phyloP scores from a whole-genome alignment of 2,888 invertebrate species.

The Celastrina argiolus region DNA sequence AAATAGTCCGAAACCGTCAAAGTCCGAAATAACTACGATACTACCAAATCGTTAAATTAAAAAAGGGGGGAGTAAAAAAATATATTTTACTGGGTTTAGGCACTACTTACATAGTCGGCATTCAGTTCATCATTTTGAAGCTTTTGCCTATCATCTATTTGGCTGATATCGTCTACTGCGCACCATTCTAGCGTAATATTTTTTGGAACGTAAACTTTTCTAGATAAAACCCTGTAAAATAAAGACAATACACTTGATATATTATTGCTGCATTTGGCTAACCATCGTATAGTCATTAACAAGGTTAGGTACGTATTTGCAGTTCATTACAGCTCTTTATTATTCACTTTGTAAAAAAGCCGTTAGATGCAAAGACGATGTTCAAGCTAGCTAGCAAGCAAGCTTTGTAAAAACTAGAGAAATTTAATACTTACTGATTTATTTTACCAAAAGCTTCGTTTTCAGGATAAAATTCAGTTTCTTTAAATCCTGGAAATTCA shows the following conservation, averaged over 20 bases:
- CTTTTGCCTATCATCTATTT: constrained; percentile 34
- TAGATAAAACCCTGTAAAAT: constrained; percentile 45
- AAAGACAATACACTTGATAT: neutral
- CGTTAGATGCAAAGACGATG: too few species aligned
- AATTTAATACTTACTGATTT: constrained; percentile 53
- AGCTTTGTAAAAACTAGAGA: too few species aligned
- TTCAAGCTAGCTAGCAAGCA: too few species aligned
- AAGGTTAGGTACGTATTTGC: too few species aligned
- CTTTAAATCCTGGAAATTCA: constrained; percentile 58
- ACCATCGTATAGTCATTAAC: too few species aligned
- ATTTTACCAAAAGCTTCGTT: constrained; percentile 54
- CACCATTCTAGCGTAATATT: constrained; percentile 48
- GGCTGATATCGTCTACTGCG: constrained; percentile 23
- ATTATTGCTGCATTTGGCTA: neutral
- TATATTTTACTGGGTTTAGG: too few species aligned
- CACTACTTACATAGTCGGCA: neutral
- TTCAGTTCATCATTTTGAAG: constrained; percentile 37
- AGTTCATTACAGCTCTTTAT: too few species aligned
- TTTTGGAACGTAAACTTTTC: constrained; percentile 47
- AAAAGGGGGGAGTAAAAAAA: too few species aligned
- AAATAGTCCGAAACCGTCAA: too few species aligned
- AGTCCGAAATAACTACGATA: too few species aligned
- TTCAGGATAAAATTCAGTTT: constrained; percentile 50
- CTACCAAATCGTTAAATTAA: too few species aligned
- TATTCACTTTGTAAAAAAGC: too few species aligned